These are phyloP conservation scores for Paramuricea clavata DNA, from an alignment of 92 coral and sea anemone species.

Conservation along the genomic window DNA sequence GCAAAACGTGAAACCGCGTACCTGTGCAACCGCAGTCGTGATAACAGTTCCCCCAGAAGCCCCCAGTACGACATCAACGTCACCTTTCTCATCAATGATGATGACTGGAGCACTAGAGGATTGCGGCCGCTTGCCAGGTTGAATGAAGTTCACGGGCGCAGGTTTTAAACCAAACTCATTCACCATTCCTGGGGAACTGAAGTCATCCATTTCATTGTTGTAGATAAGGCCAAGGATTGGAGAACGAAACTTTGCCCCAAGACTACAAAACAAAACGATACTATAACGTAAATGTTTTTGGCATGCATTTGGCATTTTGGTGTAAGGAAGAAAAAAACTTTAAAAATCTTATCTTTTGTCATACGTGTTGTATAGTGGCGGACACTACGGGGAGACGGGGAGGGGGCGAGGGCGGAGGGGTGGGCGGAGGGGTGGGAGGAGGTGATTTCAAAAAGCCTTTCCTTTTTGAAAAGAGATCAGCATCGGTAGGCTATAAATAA, in stretches of 20 bases:
- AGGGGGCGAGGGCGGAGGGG: no score
- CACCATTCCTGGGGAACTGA: constrained; percentile 91
- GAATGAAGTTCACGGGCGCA: constrained; percentile 91
- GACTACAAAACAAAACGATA: constrained; percentile 52
- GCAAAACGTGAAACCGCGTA: no score
- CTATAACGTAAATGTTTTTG: no score
- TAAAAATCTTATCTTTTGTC: no score
- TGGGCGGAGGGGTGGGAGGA: no score
- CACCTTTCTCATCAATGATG: constrained; percentile 83
- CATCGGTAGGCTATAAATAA: no score
- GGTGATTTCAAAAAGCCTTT: no score
- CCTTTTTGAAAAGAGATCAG: no score
- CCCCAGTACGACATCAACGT: constrained; percentile 85
- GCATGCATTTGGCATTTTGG: neutral
- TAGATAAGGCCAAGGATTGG: constrained; percentile 90
- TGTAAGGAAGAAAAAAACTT: no score
- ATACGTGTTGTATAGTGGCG: no score
- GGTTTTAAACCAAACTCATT: constrained; percentile 97
- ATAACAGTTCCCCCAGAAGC: constrained; percentile 99
- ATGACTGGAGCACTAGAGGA: constrained; percentile 97
- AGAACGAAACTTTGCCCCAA: constrained; percentile 98
- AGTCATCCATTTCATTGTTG: constrained; percentile 99
- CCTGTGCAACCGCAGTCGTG: constrained; percentile 96
- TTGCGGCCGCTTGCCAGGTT: constrained; percentile 98
- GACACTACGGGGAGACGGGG: no score